These are phyloP conservation scores for Eremophila alpestris DNA, from an alignment of 2,797 vertebrate genomes.

Conservation along the genomic window DNA sequence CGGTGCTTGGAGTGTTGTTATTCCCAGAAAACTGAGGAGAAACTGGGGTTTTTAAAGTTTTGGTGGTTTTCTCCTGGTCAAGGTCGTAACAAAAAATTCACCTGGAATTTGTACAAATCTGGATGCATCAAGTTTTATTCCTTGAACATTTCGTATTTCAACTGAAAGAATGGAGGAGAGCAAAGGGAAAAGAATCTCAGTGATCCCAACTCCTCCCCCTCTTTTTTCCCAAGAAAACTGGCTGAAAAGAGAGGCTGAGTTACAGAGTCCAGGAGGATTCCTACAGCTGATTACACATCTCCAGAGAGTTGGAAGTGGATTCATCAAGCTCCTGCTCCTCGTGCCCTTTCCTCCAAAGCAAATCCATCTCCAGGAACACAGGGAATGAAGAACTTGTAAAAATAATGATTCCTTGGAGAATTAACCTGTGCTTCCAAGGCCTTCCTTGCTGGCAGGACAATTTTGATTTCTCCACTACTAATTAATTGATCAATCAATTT, in stretches of 20 bases:
- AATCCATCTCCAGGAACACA: not conserved
- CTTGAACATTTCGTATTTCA: not conserved
- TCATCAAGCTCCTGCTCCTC: not conserved
- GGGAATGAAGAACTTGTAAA: not conserved
- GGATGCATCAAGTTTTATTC: accelerated
- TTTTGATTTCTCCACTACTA: not conserved
- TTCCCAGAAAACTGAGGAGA: not conserved
- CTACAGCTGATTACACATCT: not conserved
- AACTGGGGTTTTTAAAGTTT: not conserved
- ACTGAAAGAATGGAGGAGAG: not conserved
- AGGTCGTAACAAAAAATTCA: not conserved
- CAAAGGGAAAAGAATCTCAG: not conserved
- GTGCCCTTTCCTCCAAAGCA: not conserved
- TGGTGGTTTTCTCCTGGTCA: not conserved
- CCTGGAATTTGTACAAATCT: not conserved
- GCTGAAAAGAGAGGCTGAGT: not conserved
- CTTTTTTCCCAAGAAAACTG: not conserved
- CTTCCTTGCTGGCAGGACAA: not conserved
- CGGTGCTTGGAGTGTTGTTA: too few species aligned
- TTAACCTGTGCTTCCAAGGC: not conserved
- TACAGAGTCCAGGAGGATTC: not conserved
- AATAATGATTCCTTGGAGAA: not conserved
- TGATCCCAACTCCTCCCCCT: accelerated
- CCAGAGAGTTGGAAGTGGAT: not conserved
- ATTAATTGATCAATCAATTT: not conserved